Evolutionary conservation across 1,140 invertebrate genomes (phyloP), one percentile per base, ranked within the genome.

Genomic region (Neuroterus valhalla): DNA sequence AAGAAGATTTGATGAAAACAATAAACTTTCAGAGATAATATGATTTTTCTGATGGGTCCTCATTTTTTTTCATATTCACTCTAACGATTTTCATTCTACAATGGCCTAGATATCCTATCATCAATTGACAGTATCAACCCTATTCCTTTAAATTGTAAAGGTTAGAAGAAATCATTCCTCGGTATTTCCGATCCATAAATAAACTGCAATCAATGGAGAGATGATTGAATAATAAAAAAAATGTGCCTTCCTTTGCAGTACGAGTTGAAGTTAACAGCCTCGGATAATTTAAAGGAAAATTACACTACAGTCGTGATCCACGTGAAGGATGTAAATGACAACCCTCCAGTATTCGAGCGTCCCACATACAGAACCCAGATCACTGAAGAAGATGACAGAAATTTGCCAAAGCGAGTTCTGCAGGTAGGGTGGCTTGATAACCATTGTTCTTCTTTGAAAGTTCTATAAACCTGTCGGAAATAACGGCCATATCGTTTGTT

Each of bases 261-360:
- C 91, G 96, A 98, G 91, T 92, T 98, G 84, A 94, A 95, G 85
- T 90, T 98, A 89, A 96, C 97, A 42, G 97, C 97, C 17, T 98
- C 97, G 52, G 97, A 98, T 91, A 98, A 98, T 92, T 92, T 98
- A 82, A 97, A 97, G 91, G 97, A 98, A 90, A 98, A 98, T 92
- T 96, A 96, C 90, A 98, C 97, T 4, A 97, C 95, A 8, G 97
- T 98, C 45, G 96, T 98, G 80, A 98, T 98, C 83, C 96, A 98
- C 89, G 96, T 98, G 76, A 98, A 98, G 91, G 97, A 98, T 86
- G 96, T 98, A 66, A 98, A 98, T 89, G 96, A 98, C 90, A 96
- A 96, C 89, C 93, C 94, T 15, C 95, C 96, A 1, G 94, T 96
- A 72, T 98, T 98, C 89, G 96, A 98, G 90, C 92, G 96, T 77